Conservation (phyloP, 2,113 vertebrate species). For the Grammomys surdaster region DNA sequence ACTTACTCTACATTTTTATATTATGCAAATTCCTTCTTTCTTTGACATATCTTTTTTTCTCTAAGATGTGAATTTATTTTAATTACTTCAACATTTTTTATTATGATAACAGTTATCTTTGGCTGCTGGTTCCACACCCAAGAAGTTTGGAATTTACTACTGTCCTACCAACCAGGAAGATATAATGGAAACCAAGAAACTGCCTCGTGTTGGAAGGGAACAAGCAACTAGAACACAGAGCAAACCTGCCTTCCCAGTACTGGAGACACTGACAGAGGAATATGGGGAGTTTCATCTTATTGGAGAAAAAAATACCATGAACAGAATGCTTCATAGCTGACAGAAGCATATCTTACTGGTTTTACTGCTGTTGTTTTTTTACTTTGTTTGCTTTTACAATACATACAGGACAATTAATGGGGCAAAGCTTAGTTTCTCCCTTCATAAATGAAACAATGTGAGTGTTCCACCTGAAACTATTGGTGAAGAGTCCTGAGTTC, state of each 20-base stretch:
- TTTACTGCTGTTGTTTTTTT: neutral
- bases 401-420: neutral
- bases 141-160: neutral
- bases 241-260: neutral
- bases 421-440: neutral
- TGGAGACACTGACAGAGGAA: neutral
- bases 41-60: neutral
- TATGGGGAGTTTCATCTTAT: neutral
- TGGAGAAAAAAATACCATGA: neutral
- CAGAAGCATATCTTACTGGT: neutral
- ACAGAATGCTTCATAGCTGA: neutral
- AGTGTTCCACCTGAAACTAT: neutral
- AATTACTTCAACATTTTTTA: neutral
- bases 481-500: neutral
- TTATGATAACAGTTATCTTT: neutral
- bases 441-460: neutral
- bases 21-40: neutral
- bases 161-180: neutral
- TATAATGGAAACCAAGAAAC: neutral
- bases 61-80: neutral
- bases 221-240: neutral
- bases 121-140: neutral
- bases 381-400: neutral
- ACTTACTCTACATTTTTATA: neutral
- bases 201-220: neutral